Evolutionary conservation across 1,140 invertebrate species (phyloP).

Genomic region (Trichomalopsis sarcophagae): DNA sequence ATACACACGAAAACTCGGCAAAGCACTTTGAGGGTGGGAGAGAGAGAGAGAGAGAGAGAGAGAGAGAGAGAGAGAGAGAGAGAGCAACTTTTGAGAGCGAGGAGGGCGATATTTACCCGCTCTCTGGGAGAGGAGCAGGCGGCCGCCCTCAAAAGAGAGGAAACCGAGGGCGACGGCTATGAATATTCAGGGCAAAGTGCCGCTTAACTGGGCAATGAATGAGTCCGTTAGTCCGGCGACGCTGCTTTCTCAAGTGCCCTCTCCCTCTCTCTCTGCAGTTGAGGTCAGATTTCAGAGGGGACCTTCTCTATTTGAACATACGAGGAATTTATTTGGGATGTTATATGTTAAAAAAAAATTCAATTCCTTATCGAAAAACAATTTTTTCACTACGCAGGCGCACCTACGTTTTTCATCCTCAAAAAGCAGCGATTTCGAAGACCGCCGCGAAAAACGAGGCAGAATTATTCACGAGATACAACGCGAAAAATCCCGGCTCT

Average conservation of each 20-base stretch:
- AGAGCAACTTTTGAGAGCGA: neutral
- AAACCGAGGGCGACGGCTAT: slow-evolving; percentile 65
- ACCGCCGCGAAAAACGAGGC: neutral
- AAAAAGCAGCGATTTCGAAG: neutral
- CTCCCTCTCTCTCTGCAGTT: slow-evolving; percentile 55
- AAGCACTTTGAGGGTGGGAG: slow-evolving; percentile 41
- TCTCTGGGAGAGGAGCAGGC: slow-evolving; percentile 38
- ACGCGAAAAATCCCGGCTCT: slow-evolving; percentile 22
- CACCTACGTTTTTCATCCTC: neutral
- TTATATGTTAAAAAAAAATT: too few relatives aligned
- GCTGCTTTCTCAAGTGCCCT: slow-evolving; percentile 58
- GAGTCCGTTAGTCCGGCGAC: slow-evolving; percentile 67
- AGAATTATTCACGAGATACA: neutral
- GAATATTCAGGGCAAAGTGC: slow-evolving; percentile 74
- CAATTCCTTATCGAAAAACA: too few relatives aligned
- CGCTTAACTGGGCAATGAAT: slow-evolving; percentile 73
- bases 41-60: neutral
- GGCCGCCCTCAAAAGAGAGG: slow-evolving; percentile 25
- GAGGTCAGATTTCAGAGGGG: neutral
- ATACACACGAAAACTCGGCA: slow-evolving; percentile 38
- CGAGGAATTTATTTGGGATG: neutral
- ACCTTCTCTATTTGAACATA: neutral
- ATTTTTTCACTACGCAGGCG: neutral
- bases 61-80: neutral
- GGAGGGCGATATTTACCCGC: slow-evolving; percentile 61